Evolutionary conservation across 2,888 invertebrate species (phyloP).

Genomic region (Pristionchus japonicus): DNA sequence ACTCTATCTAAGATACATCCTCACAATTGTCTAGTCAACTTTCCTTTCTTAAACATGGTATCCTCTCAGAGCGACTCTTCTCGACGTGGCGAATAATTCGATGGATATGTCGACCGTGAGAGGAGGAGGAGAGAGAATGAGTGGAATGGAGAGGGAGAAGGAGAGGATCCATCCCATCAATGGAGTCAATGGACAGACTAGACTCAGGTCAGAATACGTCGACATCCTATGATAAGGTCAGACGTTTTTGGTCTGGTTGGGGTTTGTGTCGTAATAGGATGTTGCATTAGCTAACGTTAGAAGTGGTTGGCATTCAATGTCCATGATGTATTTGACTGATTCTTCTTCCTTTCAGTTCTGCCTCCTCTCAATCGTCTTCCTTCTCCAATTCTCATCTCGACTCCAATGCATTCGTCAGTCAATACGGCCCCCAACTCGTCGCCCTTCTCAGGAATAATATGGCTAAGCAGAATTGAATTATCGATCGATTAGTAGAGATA

Average conservation of each 20-base stretch:
- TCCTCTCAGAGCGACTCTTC: background rate
- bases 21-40: no score
- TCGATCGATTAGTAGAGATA: background rate
- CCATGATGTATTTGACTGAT: no score
- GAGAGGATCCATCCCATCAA: background rate
- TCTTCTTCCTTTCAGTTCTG: slow-evolving; percentile 42
- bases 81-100: background rate
- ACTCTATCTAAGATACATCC: no score
- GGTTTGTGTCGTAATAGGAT: no score
- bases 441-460: slow-evolving; percentile 29
- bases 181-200: slow-evolving; percentile 33
- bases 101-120: background rate
- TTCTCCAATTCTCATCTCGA: slow-evolving; percentile 36
- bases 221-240: background rate
- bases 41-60: background rate
- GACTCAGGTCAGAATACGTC: background rate
- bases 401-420: background rate
- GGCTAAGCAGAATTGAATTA: slow-evolving; percentile 40
- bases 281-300: no score
- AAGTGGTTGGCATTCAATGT: no score
- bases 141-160: slow-evolving; percentile 12
- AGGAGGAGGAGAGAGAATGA: background rate
- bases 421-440: background rate
- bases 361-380: slow-evolving; percentile 34
- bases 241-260: background rate